Evolutionary conservation across 1,140 invertebrate genomes (phyloP).

Genomic region (Pemphigus obesinymphae): DNA sequence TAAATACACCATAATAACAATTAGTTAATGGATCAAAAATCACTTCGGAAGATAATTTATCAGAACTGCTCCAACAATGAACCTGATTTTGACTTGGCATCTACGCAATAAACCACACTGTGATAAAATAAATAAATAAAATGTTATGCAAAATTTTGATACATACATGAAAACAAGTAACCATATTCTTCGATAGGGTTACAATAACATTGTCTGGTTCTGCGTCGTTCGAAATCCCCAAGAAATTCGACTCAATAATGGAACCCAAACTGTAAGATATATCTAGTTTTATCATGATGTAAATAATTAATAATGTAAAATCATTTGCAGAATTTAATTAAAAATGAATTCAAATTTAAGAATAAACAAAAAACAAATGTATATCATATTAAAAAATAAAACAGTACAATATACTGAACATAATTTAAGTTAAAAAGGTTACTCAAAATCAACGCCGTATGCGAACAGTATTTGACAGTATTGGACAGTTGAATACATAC

Average conservation of each 20-base stretch:
- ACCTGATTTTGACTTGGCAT: constrained; percentile 26
- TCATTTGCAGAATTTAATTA: too few relatives aligned
- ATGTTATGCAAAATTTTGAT: neutral
- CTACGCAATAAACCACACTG: neutral
- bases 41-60: constrained; percentile 33
- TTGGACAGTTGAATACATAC: too few relatives aligned
- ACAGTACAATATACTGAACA: neutral
- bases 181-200: constrained; percentile 28
- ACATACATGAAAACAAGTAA: constrained; percentile 38
- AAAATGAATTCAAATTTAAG: too few relatives aligned
- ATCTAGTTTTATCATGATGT: constrained; percentile 34
- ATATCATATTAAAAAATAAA: too few relatives aligned
- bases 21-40: constrained; percentile 14
- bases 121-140: neutral
- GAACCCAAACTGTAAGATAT: constrained; percentile 35
- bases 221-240: constrained; percentile 22
- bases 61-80: constrained; percentile 35
- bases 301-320: too few relatives aligned
- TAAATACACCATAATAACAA: constrained; percentile 37
- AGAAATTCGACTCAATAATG: constrained; percentile 30
- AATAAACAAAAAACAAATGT: too few relatives aligned
- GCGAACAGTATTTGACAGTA: too few relatives aligned
- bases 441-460: too few relatives aligned
- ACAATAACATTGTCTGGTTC: constrained; percentile 26
- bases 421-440: too few relatives aligned